Evolutionary conservation across 2,888 invertebrate genomes (phyloP), one percentile per base, ranked within the genome.

Genomic region (Halictus quadricinctus): DNA sequence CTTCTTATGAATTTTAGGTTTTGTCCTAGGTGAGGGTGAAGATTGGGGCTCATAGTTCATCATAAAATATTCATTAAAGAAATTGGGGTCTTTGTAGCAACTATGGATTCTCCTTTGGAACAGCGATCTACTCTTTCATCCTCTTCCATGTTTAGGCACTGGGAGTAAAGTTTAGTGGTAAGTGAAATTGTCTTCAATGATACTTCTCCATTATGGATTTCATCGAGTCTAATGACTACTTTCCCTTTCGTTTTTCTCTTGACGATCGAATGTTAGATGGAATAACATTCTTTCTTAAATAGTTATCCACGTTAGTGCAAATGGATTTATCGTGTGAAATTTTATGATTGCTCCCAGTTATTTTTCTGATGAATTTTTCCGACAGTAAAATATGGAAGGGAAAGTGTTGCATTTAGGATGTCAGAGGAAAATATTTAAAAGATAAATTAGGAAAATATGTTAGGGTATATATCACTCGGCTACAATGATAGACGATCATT

Each of bases 1-100:
- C 79, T 84, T 84, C 78, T 84, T 84, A 84, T 84, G 84, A 84
- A 84, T 84, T 84, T 84, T 84, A 84, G 84, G 84, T 84, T 84
- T 84, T 84, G 48, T 84, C 84, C 84, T 84, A 84, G 66, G 76
- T 84, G 84, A 83, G 84, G 84, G 84, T 84, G 84, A 84, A 84
- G 84, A 84, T 84, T 84, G 64, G 66, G 79, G 84, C 84, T 72
- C 84, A 79, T 84, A 84, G 84, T 84, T 84, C 85, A 84, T 84
- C 85, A 76, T 84, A 84, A 84, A 84, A 84, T 84, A 84, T 84
- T 84, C 76, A 79, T 66, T 79, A 84, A 84, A 84, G 75, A 84
- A 79, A 84, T 84, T 76, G 75, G 79, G 76, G 72, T 84, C 84
- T 79, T 84, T 84, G 70, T 84, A 84, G 79, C 84, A 58, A 84